Evolutionary conservation across 2,113 vertebrate genomes (phyloP).

Genomic region (Catharus minimus): DNA sequence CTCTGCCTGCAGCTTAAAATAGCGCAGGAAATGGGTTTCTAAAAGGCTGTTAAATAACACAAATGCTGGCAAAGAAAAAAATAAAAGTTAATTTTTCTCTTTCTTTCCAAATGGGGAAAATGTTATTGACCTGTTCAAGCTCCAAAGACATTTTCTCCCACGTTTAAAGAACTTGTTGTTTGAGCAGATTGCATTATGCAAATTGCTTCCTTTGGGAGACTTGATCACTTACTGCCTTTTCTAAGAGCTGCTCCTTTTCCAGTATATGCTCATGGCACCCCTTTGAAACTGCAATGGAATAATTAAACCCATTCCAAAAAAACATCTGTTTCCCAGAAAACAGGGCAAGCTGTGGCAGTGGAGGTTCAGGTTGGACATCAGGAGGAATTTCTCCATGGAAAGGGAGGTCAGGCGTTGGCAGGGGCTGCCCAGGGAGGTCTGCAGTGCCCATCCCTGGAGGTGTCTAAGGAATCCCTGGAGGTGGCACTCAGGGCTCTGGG

Average conservation of each 20-base stretch:
- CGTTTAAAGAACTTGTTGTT: constrained; percentile 18
- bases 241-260: background rate
- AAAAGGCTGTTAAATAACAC: constrained; percentile 55
- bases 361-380: rapidly evolving
- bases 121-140: constrained; percentile 8
- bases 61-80: background rate
- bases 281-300: background rate
- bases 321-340: background rate
- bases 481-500: background rate
- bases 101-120: background rate
- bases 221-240: background rate
- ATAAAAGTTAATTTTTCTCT: background rate
- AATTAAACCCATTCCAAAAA: background rate
- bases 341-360: background rate
- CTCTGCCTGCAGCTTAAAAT: constrained; percentile 46
- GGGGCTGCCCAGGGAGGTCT: background rate
- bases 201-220: constrained; percentile 15
- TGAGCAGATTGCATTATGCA: constrained; percentile 20
- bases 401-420: rapidly evolving
- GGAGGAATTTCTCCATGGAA: background rate
- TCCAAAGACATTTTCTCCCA: background rate
- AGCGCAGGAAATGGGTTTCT: constrained; percentile 32
- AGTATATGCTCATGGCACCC: background rate
- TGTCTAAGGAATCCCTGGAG: background rate
- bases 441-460: background rate